These are phyloP conservation scores for Drosophila pachea DNA, from an alignment of 1,140 invertebrate genomes.

Conservation along the genomic window DNA sequence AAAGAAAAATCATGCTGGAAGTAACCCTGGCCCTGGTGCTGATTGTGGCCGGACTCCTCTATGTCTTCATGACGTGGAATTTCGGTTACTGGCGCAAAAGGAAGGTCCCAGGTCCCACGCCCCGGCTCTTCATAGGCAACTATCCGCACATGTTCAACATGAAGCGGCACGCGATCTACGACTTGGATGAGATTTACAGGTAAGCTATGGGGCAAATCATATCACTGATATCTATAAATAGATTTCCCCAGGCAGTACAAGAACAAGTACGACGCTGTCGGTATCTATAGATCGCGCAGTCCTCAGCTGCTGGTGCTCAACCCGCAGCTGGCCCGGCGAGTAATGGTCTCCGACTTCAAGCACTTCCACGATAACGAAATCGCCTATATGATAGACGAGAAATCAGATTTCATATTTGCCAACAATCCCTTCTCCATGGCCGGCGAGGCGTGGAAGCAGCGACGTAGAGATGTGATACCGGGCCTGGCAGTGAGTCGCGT, in stretches of 20 bases:
- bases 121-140: slow-evolving; percentile 62
- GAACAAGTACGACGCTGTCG: slow-evolving; percentile 62
- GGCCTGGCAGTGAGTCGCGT: slow-evolving; percentile 80
- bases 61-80: slow-evolving; percentile 72
- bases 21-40: slow-evolving; percentile 45
- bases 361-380: slow-evolving; percentile 78
- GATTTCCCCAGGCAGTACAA: slow-evolving; percentile 49
- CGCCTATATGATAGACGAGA: slow-evolving; percentile 59
- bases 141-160: slow-evolving; percentile 53
- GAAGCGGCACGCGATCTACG: slow-evolving; percentile 54
- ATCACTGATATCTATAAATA: neutral
- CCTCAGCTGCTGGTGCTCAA: slow-evolving; percentile 79
- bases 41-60: slow-evolving; percentile 42
- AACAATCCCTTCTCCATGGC: slow-evolving; percentile 79
- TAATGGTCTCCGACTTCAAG: slow-evolving; percentile 80
- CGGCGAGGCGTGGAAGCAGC: slow-evolving; percentile 81
- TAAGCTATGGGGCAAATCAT: neutral
- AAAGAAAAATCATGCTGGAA: slow-evolving; percentile 33
- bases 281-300: slow-evolving; percentile 51
- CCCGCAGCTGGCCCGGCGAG: slow-evolving; percentile 79
- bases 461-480: slow-evolving; percentile 80
- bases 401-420: slow-evolving; percentile 79
- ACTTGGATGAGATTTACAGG: slow-evolving; percentile 63
- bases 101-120: slow-evolving; percentile 66
- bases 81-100: slow-evolving; percentile 73